Evolutionary conservation across 2,888 invertebrate genomes (phyloP).

Genomic region (Dynastes maya): DNA sequence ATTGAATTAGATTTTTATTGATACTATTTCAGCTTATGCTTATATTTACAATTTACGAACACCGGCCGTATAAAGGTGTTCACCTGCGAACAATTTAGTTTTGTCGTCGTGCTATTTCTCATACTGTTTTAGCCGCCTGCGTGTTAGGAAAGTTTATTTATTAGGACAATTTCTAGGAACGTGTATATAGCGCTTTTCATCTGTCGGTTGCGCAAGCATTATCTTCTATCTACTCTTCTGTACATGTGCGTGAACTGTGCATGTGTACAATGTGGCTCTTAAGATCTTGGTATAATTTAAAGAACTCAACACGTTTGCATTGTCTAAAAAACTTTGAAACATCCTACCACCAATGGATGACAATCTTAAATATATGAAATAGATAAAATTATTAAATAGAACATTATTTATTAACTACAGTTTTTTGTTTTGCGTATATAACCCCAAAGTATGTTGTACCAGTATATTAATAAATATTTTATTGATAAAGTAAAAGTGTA

Average conservation of each 20-base stretch:
- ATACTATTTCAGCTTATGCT: neutral
- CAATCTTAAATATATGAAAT: too few species aligned
- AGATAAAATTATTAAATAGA: too few species aligned
- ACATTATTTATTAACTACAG: too few species aligned
- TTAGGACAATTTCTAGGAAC: neutral
- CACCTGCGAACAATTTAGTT: conserved; percentile 15
- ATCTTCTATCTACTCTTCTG: neutral
- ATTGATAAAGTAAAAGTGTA: too few species aligned
- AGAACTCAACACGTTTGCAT: too few species aligned
- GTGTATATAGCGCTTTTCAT: neutral
- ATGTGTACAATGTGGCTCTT: too few species aligned
- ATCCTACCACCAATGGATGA: too few species aligned
- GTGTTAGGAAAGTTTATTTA: neutral
- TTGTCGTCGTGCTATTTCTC: conserved; percentile 7
- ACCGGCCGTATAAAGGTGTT: neutral
- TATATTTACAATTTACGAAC: conserved; percentile 4
- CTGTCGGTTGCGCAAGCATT: conserved; percentile 10
- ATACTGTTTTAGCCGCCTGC: conserved; percentile 13
- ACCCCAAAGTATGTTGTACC: too few species aligned
- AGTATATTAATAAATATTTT: too few species aligned
- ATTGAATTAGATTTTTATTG: conserved; percentile 20
- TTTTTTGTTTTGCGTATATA: too few species aligned
- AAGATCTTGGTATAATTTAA: too few species aligned
- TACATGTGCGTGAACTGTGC: neutral
- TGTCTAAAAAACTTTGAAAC: too few species aligned